phyloP scores from a whole-genome alignment of 1,140 invertebrate genomes.

The Tetramorium simillimum region DNA sequence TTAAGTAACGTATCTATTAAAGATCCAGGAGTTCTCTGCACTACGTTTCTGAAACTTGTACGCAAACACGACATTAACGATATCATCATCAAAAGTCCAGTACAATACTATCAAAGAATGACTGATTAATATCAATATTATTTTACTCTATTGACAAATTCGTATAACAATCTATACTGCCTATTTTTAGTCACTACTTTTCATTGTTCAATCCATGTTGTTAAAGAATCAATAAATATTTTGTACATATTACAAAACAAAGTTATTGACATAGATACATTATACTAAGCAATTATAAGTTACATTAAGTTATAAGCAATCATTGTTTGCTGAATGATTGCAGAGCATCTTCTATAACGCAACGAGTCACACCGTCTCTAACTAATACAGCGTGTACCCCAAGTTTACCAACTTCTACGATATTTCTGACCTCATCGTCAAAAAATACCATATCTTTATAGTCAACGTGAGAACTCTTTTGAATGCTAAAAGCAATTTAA shows the following conservation, averaged over 20 bases:
- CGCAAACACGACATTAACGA: conserved; percentile 63
- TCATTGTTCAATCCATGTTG: not conserved
- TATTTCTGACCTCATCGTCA: conserved; percentile 89
- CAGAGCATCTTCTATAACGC: conserved; percentile 85
- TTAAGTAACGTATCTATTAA: conserved; percentile 56
- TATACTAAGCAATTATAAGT: conserved; percentile 12
- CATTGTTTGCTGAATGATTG: conserved; percentile 79
- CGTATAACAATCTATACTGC: conserved; percentile 23
- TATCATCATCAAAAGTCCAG: conserved; percentile 75
- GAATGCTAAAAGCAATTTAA: conserved; percentile 85
- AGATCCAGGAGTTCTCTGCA: conserved; percentile 76
- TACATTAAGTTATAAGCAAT: conserved; percentile 28
- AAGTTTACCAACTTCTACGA: conserved; percentile 85
- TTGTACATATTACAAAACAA: not conserved
- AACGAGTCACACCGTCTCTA: conserved; percentile 84
- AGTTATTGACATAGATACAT: conserved; percentile 30
- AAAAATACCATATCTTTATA: conserved; percentile 91
- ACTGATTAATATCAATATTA: conserved; percentile 37
- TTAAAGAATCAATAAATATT: conserved; percentile 2
- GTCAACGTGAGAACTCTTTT: conserved; percentile 85
- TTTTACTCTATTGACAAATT: not conserved
- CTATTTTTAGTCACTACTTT: not conserved
- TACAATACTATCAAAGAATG: conserved; percentile 79
- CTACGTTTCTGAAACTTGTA: conserved; percentile 73
- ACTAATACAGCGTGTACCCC: conserved; percentile 88